Percentiles rank a stretch among this genome's conserved stretches.
Evolutionary conservation across 1,140 invertebrate species (phyloP).

Genomic region (Pseudomyrmex dendroicus): DNA sequence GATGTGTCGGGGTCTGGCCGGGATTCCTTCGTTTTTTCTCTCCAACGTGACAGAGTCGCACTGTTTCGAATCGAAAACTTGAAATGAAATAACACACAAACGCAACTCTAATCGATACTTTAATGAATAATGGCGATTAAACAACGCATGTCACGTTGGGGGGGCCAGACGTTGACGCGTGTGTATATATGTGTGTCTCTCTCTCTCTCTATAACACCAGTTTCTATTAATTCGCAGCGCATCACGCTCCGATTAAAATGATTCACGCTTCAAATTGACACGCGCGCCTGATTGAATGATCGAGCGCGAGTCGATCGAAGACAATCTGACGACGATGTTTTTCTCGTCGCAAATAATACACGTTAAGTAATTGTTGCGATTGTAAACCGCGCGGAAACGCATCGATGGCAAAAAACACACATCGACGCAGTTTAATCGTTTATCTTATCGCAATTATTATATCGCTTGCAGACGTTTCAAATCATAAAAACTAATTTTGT

Average conservation of each 20-base stretch:
- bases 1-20: background rate
- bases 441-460: constrained; percentile 35
- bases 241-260: constrained; percentile 17
- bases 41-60: too few species aligned
- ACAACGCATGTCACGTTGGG: background rate
- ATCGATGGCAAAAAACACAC: background rate
- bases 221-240: constrained; percentile 15
- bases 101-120: too few species aligned
- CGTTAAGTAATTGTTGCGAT: constrained; percentile 22
- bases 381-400: background rate
- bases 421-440: background rate
- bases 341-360: constrained; percentile 13
- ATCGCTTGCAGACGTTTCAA: constrained; percentile 1
- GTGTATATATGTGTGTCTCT: background rate
- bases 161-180: constrained; percentile 21
- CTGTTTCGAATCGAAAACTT: too few species aligned
- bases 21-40: too few species aligned
- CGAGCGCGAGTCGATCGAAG: constrained; percentile 20
- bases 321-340: background rate
- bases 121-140: too few species aligned
- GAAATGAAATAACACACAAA: background rate
- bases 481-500: constrained; percentile 5
- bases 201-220: constrained; percentile 2
- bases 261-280: constrained; percentile 30
- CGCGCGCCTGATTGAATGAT: constrained; percentile 15